phyloP scores from a whole-genome alignment of 2,113 vertebrate genomes.

The Martes martes region DNA sequence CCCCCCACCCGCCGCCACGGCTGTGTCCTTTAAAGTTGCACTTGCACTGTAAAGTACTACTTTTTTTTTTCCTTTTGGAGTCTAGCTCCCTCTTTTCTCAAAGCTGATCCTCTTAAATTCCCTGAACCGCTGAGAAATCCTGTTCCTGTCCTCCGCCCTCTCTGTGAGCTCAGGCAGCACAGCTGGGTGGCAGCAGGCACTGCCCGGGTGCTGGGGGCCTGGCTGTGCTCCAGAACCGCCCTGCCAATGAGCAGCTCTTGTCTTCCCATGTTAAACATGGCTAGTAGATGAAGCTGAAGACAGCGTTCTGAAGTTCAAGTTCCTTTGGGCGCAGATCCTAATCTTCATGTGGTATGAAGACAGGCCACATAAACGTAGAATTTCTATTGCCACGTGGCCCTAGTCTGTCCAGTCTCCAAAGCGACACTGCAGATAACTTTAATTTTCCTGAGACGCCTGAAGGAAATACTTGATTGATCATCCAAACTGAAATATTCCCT shows the following conservation, averaged over 20 bases:
- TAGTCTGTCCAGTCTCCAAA: neutral
- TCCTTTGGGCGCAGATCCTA: no score
- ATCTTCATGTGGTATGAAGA: no score
- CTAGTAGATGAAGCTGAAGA: no score
- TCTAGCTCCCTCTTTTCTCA: no score
- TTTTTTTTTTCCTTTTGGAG: no score
- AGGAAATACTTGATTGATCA: neutral
- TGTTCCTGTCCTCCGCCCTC: neutral
- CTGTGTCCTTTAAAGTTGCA: no score
- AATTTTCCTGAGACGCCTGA: neutral
- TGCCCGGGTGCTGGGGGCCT: neutral
- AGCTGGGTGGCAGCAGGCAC: neutral
- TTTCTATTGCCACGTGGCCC: neutral
- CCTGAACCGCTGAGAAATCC: neutral
- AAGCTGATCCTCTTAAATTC: neutral
- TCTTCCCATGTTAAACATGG: no score
- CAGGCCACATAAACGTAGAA: neutral
- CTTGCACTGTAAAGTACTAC: no score
- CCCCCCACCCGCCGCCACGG: no score
- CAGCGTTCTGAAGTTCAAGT: no score
- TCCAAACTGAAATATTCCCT: neutral
- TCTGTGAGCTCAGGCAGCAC: neutral
- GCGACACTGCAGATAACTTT: neutral
- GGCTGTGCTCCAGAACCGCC: neutral
- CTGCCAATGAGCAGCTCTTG: fast-evolving